Evolutionary conservation across 92 coral and sea anemone genomes (phyloP), one percentile per base, ranked within the genome.

Genomic region (Anthopleura xanthogrammica): DNA sequence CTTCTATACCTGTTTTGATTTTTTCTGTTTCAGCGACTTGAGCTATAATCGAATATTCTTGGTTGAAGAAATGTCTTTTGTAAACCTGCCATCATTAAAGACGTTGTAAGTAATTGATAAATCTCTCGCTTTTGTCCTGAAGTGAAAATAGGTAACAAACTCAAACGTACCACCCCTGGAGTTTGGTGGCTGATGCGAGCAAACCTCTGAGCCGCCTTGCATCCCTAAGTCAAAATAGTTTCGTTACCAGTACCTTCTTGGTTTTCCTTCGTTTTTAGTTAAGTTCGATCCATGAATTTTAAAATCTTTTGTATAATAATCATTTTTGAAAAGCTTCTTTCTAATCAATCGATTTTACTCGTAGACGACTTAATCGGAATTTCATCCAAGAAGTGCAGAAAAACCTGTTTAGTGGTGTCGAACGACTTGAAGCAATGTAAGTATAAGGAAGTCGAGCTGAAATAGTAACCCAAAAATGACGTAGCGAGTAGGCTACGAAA

Each of bases 1-100:
- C 36, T n/a, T n/a, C n/a, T n/a, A n/a, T n/a, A n/a, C n/a, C n/a
- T 54, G 58, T 54, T 12, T 14, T 54, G 20, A 9, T 43, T 54
- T 68, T 4, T 72, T 36, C 52, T 72, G 12, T 82, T 54, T 12
- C 79, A 82, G 85, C 39, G 85, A 82, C n/a, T 73, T 82, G 85
- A 82, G 85, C 50, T 72, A 65, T 23, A 82, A 82, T 72, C 72
- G 60, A 82, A 72, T 82, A 36, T 75, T 82, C 29, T 20, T 20
- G 70, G 8, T 62, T 19, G 70, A 62, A 7, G 70, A 62, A 62
- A 62, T 62, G 70, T 20, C 70, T 62, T 62, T 62, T 62, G 70
- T 62, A 20, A 14, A 62, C 36, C 29, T 62, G 19, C 70, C 36
- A 0, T 62, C 70, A 29, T 23, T 62, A 14, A 62, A 23, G 70